Evolutionary conservation across 53 echinoderm and acorn worm genomes (phyloP).

Genomic region (Hippasteria phrygiana): DNA sequence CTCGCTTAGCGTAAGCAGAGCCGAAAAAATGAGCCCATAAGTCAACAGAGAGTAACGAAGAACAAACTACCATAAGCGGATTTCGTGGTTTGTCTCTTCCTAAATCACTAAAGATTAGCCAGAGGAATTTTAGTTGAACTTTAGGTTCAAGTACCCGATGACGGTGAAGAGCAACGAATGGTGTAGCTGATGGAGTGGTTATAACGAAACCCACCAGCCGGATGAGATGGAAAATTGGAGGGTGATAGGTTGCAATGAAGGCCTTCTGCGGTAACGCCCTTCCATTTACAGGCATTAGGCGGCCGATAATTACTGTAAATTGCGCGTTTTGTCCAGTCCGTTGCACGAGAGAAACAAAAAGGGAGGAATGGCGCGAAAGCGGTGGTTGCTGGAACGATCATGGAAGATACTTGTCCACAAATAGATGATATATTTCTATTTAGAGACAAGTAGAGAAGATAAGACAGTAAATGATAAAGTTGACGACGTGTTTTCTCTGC

Average conservation of each 20-base stretch:
- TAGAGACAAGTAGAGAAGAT: too few relatives aligned
- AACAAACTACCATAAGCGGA: not conserved
- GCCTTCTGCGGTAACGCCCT: constrained; percentile 2
- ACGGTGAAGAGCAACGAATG: not conserved
- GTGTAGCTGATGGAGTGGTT: not conserved
- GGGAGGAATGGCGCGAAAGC: too few relatives aligned
- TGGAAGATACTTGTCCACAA: too few relatives aligned
- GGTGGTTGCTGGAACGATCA: too few relatives aligned
- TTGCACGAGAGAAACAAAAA: constrained; percentile 10
- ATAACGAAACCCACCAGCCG: not conserved
- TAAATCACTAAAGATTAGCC: not conserved
- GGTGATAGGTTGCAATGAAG: constrained; percentile 2
- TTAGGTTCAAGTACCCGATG: not conserved
- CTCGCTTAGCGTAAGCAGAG: not conserved
- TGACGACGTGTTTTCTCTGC: too few relatives aligned
- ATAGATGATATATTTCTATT: too few relatives aligned
- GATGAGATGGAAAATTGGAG: not conserved
- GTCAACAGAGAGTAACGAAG: too few relatives aligned
- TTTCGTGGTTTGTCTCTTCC: not conserved
- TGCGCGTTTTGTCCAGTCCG: constrained; percentile 18
- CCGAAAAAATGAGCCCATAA: too few relatives aligned
- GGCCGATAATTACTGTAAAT: constrained; percentile 23
- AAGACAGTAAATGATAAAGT: too few relatives aligned
- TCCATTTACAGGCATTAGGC: constrained; percentile 32
- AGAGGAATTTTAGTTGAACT: not conserved